Conservation (phyloP, 1,140 invertebrate species). For the Ctenoplectra terminalis region DNA sequence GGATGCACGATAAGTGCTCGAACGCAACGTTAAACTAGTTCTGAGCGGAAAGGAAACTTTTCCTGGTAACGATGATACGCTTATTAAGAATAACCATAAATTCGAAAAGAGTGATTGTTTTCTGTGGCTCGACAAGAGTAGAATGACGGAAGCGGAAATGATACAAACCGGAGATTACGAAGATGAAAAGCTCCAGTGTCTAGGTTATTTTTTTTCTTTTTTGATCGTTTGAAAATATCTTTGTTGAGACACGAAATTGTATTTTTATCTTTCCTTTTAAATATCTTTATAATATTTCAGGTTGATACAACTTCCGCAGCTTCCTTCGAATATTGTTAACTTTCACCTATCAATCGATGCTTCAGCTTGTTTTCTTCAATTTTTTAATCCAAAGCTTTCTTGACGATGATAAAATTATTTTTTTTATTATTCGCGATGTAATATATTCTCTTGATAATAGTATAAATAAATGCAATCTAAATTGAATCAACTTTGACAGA, state of each 20-base stretch:
- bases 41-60: neutral
- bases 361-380: neutral
- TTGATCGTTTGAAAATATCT: no score
- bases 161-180: no score
- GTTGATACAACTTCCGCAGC: no score
- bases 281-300: no score
- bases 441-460: neutral
- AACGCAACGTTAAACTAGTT: neutral
- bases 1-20: slow-evolving; percentile 41
- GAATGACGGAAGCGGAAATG: neutral
- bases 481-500: no score
- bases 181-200: no score
- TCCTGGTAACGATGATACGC: neutral
- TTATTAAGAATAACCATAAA: neutral
- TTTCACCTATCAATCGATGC: neutral
- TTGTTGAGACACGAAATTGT: no score
- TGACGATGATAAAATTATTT: neutral
- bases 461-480: no score
- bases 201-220: no score
- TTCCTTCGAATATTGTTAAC: no score
- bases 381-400: neutral
- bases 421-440: neutral
- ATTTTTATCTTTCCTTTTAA: no score
- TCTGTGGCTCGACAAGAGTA: neutral
- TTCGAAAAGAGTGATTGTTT: neutral